A percentile compares a stretch with the other conserved stretches of the same genome.
Conservation (phyloP, 1,140 invertebrate species). For the Oncopodura yosiiana region DNA sequence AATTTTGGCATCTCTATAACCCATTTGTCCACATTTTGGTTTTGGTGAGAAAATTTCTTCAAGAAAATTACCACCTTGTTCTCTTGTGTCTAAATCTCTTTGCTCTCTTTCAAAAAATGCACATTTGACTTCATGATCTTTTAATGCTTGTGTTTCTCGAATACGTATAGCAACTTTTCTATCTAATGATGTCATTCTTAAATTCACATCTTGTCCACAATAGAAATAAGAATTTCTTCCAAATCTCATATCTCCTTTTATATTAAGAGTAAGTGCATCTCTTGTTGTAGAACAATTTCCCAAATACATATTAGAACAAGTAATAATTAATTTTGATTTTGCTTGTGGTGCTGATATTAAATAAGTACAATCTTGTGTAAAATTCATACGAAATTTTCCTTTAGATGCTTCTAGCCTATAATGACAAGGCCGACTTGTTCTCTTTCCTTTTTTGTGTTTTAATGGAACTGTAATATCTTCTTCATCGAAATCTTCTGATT, state of each 20-base stretch:
- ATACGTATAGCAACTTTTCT: conserved; percentile 23
- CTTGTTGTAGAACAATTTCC: conserved; percentile 23
- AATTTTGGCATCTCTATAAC: conserved; percentile 16
- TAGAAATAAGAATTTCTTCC: conserved; percentile 31
- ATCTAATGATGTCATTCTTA: conserved; percentile 19
- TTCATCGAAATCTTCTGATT: too few relatives aligned
- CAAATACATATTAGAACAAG: conserved; percentile 22
- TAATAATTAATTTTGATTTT: conserved; percentile 20
- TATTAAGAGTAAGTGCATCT: conserved; percentile 26
- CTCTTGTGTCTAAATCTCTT: conserved; percentile 5
- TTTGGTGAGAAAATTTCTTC: background rate
- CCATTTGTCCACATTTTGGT: conserved; percentile 17
- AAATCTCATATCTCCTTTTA: conserved; percentile 29
- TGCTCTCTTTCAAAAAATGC: conserved; percentile 19
- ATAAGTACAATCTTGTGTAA: conserved; percentile 25
- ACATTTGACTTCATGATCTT: conserved; percentile 10
- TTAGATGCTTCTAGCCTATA: conserved; percentile 21
- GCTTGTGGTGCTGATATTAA: conserved; percentile 17
- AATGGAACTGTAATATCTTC: background rate
- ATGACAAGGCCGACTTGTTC: too few relatives aligned
- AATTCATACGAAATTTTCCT: conserved; percentile 28
- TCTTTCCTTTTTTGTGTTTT: background rate
- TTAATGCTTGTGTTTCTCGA: conserved; percentile 4
- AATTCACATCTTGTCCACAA: conserved; percentile 19
- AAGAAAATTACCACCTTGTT: background rate